Percentiles rank a stretch among this genome's conserved stretches.
These are phyloP conservation scores for Brachyhypopomus gauderio DNA, from an alignment of 2,113 vertebrate genomes.

Conservation along the genomic window DNA sequence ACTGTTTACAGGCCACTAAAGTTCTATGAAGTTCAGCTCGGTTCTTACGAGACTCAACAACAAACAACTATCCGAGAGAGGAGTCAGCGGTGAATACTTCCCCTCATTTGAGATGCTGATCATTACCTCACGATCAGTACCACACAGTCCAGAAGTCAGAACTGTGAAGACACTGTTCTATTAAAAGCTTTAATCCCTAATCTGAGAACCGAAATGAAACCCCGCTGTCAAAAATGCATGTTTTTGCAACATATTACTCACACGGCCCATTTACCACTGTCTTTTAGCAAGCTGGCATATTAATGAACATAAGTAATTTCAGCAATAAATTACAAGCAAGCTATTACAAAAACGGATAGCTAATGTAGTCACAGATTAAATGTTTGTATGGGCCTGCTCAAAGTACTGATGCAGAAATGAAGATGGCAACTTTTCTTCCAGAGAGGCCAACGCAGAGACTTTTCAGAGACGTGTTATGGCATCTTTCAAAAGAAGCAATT, in stretches of 20 bases:
- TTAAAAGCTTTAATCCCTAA: conserved; percentile 73
- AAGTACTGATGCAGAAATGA: not conserved
- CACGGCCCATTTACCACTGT: not conserved
- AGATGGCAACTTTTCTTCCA: not conserved
- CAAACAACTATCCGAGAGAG: conserved; percentile 58
- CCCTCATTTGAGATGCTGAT: conserved; percentile 67
- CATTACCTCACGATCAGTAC: conserved; percentile 65
- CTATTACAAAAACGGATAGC: not conserved
- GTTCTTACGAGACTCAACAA: conserved; percentile 55
- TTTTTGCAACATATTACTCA: not conserved
- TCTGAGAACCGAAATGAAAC: conserved; percentile 64
- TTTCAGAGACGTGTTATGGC: not conserved
- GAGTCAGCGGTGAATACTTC: conserved; percentile 54
- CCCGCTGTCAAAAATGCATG: conserved; percentile 63
- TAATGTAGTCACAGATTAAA: not conserved
- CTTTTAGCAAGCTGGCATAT: not conserved
- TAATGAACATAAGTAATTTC: not conserved
- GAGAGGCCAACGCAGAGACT: not conserved
- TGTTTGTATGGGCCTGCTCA: not conserved
- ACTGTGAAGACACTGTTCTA: conserved; percentile 71
- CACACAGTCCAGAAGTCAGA: conserved; percentile 66
- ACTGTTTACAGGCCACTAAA: conserved; percentile 42
- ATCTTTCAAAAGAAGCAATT: not conserved
- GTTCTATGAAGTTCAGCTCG: conserved; percentile 54
- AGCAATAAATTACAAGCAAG: too few relatives aligned